Conservation (phyloP, 2,113 vertebrate genomes). For the Alligator sinensis region DNA sequence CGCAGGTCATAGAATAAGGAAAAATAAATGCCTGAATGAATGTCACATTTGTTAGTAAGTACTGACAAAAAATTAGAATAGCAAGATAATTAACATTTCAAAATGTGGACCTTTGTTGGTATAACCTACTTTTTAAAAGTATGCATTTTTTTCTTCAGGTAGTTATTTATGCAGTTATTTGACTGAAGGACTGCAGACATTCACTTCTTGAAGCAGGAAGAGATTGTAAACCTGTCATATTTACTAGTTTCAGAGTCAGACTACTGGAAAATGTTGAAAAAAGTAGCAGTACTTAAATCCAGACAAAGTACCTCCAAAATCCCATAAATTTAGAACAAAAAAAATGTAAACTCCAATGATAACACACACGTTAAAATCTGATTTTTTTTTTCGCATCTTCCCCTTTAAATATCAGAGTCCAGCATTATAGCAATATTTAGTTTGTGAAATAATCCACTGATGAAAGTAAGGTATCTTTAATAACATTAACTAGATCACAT, state of each 20-base stretch:
- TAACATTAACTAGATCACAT: background rate
- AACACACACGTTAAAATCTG: background rate
- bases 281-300: background rate
- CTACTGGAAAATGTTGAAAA: background rate
- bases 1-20: background rate
- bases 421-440: conserved; percentile 12
- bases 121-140: background rate
- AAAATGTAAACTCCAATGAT: background rate
- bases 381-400: background rate
- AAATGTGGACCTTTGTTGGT: background rate
- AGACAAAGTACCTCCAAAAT: background rate
- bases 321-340: background rate
- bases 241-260: background rate
- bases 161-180: background rate
- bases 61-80: background rate
- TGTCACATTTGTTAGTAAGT: background rate
- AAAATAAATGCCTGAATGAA: background rate
- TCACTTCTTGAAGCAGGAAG: background rate
- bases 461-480: conserved; percentile 18
- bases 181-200: fast-evolving
- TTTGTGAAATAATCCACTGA: background rate
- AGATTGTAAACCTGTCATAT: background rate
- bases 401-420: background rate
- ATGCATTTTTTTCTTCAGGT: background rate
- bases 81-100: background rate